Evolutionary conservation across 37 sponge, comb jelly and placozoan species (phyloP).

Genomic region (Petrosia ficiformis): DNA sequence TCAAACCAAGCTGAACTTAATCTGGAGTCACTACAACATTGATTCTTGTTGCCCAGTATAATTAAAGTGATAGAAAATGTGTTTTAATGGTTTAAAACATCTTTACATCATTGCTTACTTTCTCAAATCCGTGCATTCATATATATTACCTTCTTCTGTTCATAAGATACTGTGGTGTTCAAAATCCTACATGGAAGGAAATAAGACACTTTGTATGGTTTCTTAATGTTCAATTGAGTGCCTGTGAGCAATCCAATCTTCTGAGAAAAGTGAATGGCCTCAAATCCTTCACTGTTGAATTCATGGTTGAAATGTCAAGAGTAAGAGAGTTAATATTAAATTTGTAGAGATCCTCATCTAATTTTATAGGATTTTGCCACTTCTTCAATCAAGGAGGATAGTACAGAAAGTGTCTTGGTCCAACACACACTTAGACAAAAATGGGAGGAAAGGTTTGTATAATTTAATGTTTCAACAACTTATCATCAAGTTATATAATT

Average conservation of each 20-base stretch:
- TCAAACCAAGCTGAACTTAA: no score
- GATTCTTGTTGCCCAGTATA: no score
- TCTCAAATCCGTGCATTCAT: no score
- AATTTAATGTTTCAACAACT: background rate
- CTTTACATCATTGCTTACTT: no score
- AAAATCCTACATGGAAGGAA: slow-evolving; percentile 74
- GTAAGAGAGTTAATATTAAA: slow-evolving; percentile 38
- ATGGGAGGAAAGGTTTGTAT: background rate
- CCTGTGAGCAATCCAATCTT: slow-evolving; percentile 58
- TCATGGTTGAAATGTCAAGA: slow-evolving; percentile 89
- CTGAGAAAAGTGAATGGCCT: slow-evolving; percentile 69
- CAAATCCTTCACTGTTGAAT: slow-evolving; percentile 85
- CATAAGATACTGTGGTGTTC: background rate
- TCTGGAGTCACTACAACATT: no score
- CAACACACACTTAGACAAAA: background rate
- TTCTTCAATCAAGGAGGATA: slow-evolving; percentile 67
- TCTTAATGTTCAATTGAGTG: slow-evolving; percentile 72
- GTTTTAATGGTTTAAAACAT: no score
- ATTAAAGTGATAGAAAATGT: no score
- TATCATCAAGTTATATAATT: background rate
- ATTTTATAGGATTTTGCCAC: slow-evolving; percentile 80
- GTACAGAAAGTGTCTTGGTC: slow-evolving; percentile 11
- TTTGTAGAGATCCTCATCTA: background rate
- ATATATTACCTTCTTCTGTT: background rate
- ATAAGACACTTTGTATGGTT: slow-evolving; percentile 84